Conservation (phyloP, 2,888 invertebrate genomes). For the Brachypterus glaber region DNA sequence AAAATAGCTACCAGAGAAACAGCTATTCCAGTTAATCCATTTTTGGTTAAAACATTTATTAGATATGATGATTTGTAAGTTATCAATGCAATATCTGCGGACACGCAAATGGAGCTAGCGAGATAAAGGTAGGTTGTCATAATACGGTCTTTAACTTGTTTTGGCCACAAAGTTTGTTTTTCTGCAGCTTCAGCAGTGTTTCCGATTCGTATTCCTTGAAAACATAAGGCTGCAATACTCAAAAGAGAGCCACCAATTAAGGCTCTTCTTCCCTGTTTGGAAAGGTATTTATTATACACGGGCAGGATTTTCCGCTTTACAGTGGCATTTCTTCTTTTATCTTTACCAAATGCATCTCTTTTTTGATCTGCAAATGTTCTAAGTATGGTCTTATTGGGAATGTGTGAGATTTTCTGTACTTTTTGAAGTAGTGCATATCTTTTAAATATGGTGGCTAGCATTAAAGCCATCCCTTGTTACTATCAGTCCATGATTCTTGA, state of each 20-base stretch:
- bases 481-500: no score
- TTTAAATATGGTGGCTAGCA: no score
- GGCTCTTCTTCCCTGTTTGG: conserved; percentile 84
- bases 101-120: conserved; percentile 73
- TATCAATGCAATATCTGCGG: conserved; percentile 74
- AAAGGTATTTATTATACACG: no score
- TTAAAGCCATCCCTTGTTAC: no score
- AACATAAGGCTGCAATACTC: conserved; percentile 87
- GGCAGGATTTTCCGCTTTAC: no score
- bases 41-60: conserved; percentile 68
- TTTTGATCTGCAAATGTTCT: no score
- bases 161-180: conserved; percentile 87
- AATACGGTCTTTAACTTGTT: conserved; percentile 84
- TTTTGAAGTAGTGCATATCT: no score
- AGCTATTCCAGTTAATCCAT: conserved; percentile 71
- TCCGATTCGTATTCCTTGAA: conserved; percentile 84
- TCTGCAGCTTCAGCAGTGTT: conserved; percentile 73
- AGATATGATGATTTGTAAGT: conserved; percentile 76
- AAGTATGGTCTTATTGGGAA: no score
- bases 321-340: no score
- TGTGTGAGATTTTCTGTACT: no score
- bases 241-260: conserved; percentile 81
- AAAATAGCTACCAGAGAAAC: conserved; percentile 80
- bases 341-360: no score
- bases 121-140: conserved; percentile 86